These are phyloP conservation scores for Taurulus bubalis DNA, from an alignment of 2,113 vertebrate genomes.

Conservation along the genomic window DNA sequence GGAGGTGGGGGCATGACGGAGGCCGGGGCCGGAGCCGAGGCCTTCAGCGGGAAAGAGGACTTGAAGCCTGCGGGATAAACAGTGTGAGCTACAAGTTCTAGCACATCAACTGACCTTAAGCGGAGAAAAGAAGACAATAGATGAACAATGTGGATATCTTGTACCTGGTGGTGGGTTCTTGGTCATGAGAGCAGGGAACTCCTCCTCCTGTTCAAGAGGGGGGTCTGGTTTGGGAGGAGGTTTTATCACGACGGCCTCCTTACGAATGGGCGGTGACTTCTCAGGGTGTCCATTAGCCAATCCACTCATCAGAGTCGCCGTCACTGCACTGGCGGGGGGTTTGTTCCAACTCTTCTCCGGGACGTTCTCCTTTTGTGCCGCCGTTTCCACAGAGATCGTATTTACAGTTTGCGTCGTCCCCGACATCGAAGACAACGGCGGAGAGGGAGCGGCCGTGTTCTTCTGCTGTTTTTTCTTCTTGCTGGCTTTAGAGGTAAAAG, in stretches of 20 bases:
- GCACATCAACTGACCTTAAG: background rate
- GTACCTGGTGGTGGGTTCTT: conserved; percentile 95
- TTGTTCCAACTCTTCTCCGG: conserved; percentile 80
- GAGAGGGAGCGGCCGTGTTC: conserved; percentile 19
- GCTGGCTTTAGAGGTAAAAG: conserved; percentile 80
- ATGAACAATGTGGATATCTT: background rate
- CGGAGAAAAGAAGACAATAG: background rate
- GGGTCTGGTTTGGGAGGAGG: conserved; percentile 75
- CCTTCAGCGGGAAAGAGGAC: conserved; percentile 88
- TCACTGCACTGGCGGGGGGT: background rate
- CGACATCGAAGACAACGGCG: background rate
- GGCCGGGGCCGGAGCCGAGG: conserved; percentile 57
- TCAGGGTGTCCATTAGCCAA: conserved; percentile 87
- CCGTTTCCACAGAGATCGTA: background rate
- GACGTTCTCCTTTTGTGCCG: conserved; percentile 80
- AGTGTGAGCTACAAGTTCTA: background rate
- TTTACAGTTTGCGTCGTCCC: background rate
- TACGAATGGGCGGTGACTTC: conserved; percentile 57
- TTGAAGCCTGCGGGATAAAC: conserved; percentile 88
- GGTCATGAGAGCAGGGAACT: conserved; percentile 92
- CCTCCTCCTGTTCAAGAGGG: conserved; percentile 86
- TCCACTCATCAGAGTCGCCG: conserved; percentile 47
- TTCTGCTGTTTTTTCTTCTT: conserved; percentile 89
- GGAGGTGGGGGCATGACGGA: conserved; percentile 71
- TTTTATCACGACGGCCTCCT: conserved; percentile 81